phyloP scores from a whole-genome alignment of 2,888 invertebrate species.

The Hemithea aestivaria region DNA sequence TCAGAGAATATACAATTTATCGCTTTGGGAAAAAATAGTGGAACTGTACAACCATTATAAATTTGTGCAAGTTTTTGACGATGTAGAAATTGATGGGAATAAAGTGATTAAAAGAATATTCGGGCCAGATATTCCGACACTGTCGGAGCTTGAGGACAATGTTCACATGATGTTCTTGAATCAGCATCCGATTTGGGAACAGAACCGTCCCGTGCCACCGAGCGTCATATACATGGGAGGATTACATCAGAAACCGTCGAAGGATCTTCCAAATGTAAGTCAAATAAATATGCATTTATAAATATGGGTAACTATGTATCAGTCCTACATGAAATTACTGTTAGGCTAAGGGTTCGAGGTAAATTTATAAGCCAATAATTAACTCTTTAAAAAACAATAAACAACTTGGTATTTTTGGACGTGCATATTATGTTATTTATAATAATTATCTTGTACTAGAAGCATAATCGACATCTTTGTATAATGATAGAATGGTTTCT shows the following conservation, averaged over 20 bases:
- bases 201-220: conserved; percentile 53
- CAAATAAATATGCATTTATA: too few relatives aligned
- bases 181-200: conserved; percentile 47
- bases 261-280: conserved; percentile 53
- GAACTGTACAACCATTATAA: conserved; percentile 11
- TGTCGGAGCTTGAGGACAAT: conserved; percentile 31
- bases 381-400: too few relatives aligned
- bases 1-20: conserved; percentile 8
- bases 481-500: too few relatives aligned
- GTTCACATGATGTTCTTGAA: conserved; percentile 57
- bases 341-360: too few relatives aligned
- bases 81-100: conserved; percentile 14
- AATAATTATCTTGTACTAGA: too few relatives aligned
- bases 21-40: conserved; percentile 10
- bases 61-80: conserved; percentile 5
- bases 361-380: too few relatives aligned
- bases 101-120: conserved; percentile 26
- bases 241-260: conserved; percentile 45
- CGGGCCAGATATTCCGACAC: conserved; percentile 27
- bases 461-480: too few relatives aligned
- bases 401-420: too few relatives aligned
- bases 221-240: conserved; percentile 55
- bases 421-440: too few relatives aligned
- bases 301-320: too few relatives aligned
- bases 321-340: too few relatives aligned